phyloP scores from a whole-genome alignment of 2,113 vertebrate species.

The Hippocampus barbouri region DNA sequence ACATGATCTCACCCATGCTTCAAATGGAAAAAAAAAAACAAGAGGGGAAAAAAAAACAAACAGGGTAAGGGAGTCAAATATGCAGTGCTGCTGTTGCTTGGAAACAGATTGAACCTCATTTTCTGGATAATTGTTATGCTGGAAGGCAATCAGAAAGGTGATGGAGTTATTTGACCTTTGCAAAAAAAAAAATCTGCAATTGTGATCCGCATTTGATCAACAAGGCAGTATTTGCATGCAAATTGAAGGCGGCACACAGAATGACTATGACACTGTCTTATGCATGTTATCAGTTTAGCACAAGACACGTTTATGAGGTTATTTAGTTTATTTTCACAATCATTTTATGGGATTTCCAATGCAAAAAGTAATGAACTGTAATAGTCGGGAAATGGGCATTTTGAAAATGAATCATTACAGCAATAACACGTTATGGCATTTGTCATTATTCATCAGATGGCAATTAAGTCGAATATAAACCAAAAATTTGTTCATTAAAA shows the following conservation, averaged over 20 bases:
- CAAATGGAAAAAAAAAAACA: slow-evolving; percentile 11
- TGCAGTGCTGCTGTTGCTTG: slow-evolving; percentile 56
- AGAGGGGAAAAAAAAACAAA: slow-evolving; percentile 12
- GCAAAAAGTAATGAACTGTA: neutral
- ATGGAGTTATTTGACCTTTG: slow-evolving; percentile 57
- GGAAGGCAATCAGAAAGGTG: slow-evolving; percentile 64
- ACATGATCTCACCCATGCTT: slow-evolving; percentile 1
- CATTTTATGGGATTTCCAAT: neutral
- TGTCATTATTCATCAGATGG: neutral
- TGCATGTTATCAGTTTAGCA: slow-evolving; percentile 36
- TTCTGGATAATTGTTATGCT: slow-evolving; percentile 60
- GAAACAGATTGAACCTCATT: slow-evolving; percentile 58
- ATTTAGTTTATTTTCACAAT: slow-evolving; percentile 11
- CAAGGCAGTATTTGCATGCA: slow-evolving; percentile 54
- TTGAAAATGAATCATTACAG: neutral
- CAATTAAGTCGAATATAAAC: neutral
- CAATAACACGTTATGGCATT: neutral
- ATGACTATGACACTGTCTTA: slow-evolving; percentile 37
- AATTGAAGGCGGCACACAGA: slow-evolving; percentile 34
- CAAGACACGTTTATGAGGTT: slow-evolving; percentile 43
- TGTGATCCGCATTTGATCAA: slow-evolving; percentile 54
- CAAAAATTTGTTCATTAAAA: neutral
- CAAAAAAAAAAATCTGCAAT: slow-evolving; percentile 46
- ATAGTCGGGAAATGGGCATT: neutral
- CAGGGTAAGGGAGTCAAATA: slow-evolving; percentile 40